Evolutionary conservation across 2,113 vertebrate species (phyloP).

Genomic region (Pelvicachromis taeniatus): DNA sequence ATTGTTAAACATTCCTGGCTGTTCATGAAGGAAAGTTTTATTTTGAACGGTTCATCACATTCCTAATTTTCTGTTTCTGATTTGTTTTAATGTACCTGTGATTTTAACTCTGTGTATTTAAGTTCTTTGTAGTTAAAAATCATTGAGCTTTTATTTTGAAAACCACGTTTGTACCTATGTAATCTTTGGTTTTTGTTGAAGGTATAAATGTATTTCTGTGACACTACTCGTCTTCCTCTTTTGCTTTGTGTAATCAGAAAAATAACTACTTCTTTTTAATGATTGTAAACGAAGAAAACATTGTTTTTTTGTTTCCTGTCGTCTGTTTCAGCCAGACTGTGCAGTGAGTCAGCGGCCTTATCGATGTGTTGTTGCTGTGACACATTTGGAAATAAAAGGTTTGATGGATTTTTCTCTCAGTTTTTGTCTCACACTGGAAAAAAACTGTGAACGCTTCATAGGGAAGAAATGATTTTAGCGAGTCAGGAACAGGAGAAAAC

Average conservation of each 20-base stretch:
- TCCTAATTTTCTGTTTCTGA: neutral
- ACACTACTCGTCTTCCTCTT: neutral
- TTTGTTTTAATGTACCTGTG: neutral
- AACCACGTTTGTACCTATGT: neutral
- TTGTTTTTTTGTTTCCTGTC: neutral
- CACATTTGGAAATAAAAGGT: constrained; percentile 39
- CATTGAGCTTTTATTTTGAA: neutral
- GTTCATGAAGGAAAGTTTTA: neutral
- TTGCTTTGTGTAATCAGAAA: neutral
- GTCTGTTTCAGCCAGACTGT: constrained; percentile 1
- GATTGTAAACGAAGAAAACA: neutral
- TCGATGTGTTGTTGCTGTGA: constrained; percentile 23
- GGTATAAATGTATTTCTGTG: neutral
- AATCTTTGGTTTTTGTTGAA: neutral
- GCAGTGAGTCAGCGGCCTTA: constrained; percentile 50
- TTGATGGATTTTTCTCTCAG: neutral
- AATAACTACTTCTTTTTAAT: neutral
- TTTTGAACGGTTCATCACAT: neutral
- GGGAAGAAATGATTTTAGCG: neutral
- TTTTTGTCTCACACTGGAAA: neutral
- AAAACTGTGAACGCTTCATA: neutral
- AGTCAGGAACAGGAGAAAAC: neutral
- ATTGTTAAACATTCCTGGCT: neutral
- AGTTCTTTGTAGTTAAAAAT: neutral
- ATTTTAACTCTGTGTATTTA: neutral